Percentiles rank a stretch among this genome's conserved stretches.
Conservation (phyloP, 2,797 vertebrate species). For the Melopsittacus undulatus region DNA sequence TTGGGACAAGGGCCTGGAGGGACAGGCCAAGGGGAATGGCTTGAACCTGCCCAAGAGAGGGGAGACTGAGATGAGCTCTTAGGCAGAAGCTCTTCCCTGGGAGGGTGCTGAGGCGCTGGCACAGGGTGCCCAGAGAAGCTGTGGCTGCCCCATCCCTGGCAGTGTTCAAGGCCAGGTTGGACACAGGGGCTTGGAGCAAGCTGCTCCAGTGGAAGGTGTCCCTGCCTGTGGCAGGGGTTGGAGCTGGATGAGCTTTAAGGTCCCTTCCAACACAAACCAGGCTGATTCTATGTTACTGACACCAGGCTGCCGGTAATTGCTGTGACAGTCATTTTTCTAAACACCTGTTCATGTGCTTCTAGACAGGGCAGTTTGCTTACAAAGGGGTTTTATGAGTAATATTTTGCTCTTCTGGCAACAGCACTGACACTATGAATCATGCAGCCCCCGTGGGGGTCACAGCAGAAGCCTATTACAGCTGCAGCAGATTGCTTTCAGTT, state of each 20-base stretch:
- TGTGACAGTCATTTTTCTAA: neutral
- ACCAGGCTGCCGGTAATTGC: neutral
- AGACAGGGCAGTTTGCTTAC: neutral
- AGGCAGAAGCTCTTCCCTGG: no score
- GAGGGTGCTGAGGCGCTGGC: no score
- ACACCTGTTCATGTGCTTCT: neutral
- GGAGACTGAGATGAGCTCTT: no score
- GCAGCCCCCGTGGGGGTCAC: neutral
- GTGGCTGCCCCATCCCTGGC: no score
- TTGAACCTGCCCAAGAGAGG: no score
- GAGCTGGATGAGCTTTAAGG: neutral
- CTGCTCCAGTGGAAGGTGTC: neutral
- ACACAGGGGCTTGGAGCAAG: no score
- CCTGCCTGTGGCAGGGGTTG: neutral
- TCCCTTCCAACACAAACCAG: neutral
- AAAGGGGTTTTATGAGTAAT: neutral
- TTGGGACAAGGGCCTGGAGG: no score
- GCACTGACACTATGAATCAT: neutral
- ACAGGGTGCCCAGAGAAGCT: no score
- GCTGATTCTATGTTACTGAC: neutral
- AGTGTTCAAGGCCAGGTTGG: no score
- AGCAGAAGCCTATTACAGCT: conserved; percentile 32
- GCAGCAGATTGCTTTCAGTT: neutral
- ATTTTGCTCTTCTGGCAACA: neutral
- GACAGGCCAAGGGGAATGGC: no score